Evolutionary conservation across 2,113 vertebrate genomes (phyloP).

Genomic region (Pelecanus crispus): DNA sequence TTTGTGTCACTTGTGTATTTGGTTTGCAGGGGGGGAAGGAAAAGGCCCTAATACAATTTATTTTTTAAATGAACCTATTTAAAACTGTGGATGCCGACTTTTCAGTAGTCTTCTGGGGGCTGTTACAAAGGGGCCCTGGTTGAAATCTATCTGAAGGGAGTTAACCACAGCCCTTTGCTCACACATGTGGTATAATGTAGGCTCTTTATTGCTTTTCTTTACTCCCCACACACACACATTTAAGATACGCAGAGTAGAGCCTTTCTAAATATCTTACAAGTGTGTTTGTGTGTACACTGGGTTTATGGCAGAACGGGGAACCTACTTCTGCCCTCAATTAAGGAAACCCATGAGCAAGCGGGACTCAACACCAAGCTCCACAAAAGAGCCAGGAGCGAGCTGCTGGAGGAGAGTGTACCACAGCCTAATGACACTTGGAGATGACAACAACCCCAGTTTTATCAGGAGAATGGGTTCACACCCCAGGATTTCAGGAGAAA

Average conservation of each 20-base stretch:
- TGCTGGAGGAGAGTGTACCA: background rate
- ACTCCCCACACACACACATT: background rate
- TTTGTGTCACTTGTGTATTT: background rate
- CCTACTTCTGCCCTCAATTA: constrained; percentile 26
- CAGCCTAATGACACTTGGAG: background rate
- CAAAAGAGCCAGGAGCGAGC: background rate
- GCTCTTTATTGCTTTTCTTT: constrained; percentile 62
- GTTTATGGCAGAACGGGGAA: constrained; percentile 39
- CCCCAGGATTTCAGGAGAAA: background rate
- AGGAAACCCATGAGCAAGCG: background rate
- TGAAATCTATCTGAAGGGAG: constrained; percentile 64
- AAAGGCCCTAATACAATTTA: constrained; percentile 47
- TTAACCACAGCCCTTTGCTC: constrained; percentile 54
- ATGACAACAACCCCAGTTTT: background rate
- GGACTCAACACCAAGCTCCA: background rate
- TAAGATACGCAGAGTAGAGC: background rate
- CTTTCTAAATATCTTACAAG: constrained; percentile 44
- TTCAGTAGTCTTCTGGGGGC: constrained; percentile 60
- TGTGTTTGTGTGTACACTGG: background rate
- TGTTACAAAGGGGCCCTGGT: constrained; percentile 49
- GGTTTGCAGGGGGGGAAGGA: background rate
- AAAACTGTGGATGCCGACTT: constrained; percentile 39
- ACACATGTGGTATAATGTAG: constrained; percentile 55
- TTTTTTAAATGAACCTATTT: constrained; percentile 57
- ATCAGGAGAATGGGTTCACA: background rate